Base-by-base conservation (phyloP, 1,140 invertebrate species). In the Caenorhabditis latens region DNA sequence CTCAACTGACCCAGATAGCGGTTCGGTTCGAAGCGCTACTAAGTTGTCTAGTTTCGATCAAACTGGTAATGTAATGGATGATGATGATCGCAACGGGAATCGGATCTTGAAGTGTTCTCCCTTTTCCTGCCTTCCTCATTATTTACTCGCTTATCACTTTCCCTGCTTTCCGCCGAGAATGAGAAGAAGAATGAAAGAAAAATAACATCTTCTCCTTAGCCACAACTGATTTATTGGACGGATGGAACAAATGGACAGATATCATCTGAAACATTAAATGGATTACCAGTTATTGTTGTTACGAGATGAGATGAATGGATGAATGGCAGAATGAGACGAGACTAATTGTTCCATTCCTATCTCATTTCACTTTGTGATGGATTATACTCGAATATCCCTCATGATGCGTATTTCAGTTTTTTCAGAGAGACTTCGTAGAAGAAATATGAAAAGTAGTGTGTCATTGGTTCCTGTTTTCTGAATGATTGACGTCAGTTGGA, bases 61-160 rank as follows among this genome's bases (percentile, higher is more conserved):
- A 79, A 79, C 71, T 79, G 71, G 71, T 79, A 79, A 79, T 79
- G 71, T 21, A 53, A 79, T 79, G 65, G 61, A 65, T 40, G 61
- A 65, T 40, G 61, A 71, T 79, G 71, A 50, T 50, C 40, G 46
- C n/a, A 50, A 50, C 71, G 71, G 46, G 46, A 40, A 79, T 50
- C 13, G 46, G 71, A 50, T 71, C 67, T 43, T 43, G 13, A 43
- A 71, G 19, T 67, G 24, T 67, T 79, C 71, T 50, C n/a, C 46
- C 67, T 71, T 14, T 9, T 13, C 24, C 6, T 8, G 19, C 9
- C 67, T 71, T 71, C 43, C 16, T 71, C 67, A 67, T 67, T 67
- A 67, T 67, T 67, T 67, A 67, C 63, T 42, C 24, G 63, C 40
- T 67, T 67, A 67, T 67, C 63, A 40, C 63, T 67, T 67, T 71